Conservation (phyloP, 1,140 invertebrate genomes). For the Drosophila nigromelanica region DNA sequence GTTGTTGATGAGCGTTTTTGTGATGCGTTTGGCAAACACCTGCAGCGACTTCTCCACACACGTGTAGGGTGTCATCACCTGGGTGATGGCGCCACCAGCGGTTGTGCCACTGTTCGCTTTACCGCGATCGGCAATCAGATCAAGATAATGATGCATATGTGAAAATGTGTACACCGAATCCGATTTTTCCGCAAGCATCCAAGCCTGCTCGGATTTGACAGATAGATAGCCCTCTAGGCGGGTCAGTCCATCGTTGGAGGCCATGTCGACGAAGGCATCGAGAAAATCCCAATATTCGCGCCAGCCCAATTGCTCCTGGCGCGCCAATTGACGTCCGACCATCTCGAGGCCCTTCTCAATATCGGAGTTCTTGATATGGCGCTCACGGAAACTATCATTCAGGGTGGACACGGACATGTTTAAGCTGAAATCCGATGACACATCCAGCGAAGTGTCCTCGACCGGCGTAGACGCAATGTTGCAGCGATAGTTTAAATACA, state of each 20-base stretch:
- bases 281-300: constrained; percentile 96
- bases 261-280: constrained; percentile 90
- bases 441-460: constrained; percentile 11
- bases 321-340: constrained; percentile 91
- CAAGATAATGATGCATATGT: constrained; percentile 47
- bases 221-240: constrained; percentile 90
- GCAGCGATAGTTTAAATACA: constrained; percentile 36
- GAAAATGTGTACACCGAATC: constrained; percentile 26
- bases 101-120: not conserved
- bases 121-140: constrained; percentile 34
- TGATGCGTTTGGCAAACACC: constrained; percentile 88
- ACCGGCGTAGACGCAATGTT: not conserved
- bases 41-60: constrained; percentile 88
- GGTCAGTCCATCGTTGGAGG: constrained; percentile 88
- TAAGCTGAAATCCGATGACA: not conserved
- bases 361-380: constrained; percentile 88
- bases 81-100: constrained; percentile 23
- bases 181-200: constrained; percentile 16
- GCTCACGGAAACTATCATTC: constrained; percentile 69
- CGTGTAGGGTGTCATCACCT: constrained; percentile 84
- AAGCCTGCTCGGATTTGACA: constrained; percentile 68
- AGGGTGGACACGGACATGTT: constrained; percentile 35
- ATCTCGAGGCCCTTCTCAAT: constrained; percentile 93
- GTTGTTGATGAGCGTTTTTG: constrained; percentile 84
- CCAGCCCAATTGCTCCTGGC: constrained; percentile 91